These are phyloP conservation scores for Myotis daubentonii DNA, from an alignment of 2,797 vertebrate genomes.

Conservation along the genomic window DNA sequence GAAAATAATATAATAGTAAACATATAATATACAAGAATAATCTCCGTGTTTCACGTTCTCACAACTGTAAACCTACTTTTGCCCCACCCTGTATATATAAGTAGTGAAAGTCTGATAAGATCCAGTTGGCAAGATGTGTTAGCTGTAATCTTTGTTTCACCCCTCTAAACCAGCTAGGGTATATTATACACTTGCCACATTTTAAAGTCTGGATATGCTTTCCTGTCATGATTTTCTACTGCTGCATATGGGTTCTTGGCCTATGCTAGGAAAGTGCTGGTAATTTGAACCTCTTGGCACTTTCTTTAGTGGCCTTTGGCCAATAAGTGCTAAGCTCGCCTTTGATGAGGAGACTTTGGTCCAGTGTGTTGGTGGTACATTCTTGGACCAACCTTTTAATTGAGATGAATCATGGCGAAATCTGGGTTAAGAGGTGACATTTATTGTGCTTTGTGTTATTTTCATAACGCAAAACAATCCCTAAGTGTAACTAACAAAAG, in stretches of 20 bases:
- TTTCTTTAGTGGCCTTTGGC: not conserved
- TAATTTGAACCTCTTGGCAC: not conserved
- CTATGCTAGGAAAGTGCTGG: not conserved
- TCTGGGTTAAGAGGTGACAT: not conserved
- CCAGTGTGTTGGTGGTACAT: not conserved
- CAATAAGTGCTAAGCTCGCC: not conserved
- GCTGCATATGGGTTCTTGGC: not conserved
- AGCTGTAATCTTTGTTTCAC: not conserved
- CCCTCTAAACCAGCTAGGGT: not conserved
- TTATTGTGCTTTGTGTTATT: not conserved
- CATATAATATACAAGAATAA: not conserved
- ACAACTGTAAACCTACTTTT: not conserved
- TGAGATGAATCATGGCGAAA: not conserved
- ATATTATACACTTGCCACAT: not conserved
- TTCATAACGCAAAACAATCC: not conserved
- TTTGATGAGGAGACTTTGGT: not conserved
- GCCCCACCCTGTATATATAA: not conserved
- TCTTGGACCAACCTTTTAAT: not conserved
- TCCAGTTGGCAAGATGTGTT: not conserved
- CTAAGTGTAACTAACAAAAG: not conserved
- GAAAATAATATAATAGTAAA: not conserved
- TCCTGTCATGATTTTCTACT: not conserved
- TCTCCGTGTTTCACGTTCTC: fast-evolving
- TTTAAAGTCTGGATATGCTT: not conserved
- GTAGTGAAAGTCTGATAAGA: slow-evolving; percentile 12